Percentiles rank a stretch among this genome's conserved stretches.
Conservation (phyloP, 2,113 vertebrate genomes). For the Cariama cristata region DNA sequence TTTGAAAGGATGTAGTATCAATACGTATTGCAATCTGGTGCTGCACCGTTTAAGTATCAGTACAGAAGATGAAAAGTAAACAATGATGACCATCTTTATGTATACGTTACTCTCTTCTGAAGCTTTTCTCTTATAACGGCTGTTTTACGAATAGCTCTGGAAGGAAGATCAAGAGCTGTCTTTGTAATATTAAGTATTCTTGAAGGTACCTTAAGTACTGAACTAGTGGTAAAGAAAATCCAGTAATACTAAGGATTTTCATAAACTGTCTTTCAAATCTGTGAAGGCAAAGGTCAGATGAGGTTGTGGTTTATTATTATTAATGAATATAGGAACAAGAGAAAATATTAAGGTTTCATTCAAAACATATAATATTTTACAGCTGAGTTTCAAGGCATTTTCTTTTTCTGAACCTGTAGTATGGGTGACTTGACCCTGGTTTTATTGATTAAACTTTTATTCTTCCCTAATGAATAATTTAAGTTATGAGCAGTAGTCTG, state of each 20-base stretch:
- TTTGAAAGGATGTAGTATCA: not conserved
- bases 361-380: constrained; percentile 29
- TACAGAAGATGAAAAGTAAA: not conserved
- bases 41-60: not conserved
- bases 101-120: not conserved
- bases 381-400: not conserved
- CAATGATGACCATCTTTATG: not conserved
- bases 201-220: not conserved
- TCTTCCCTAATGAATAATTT: constrained; percentile 75
- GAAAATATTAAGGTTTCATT: constrained; percentile 14
- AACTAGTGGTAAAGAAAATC: constrained; percentile 6
- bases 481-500: constrained; percentile 21
- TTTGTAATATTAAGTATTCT: constrained; percentile 3
- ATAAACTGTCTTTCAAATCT: constrained; percentile 23
- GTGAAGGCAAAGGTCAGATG: constrained; percentile 34
- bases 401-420: constrained; percentile 44
- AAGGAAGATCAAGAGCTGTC: not conserved
- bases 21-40: not conserved
- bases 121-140: not conserved
- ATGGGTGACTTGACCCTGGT: constrained; percentile 59
- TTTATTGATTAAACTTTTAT: constrained; percentile 78
- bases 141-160: not conserved
- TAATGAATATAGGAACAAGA: constrained; percentile 40
- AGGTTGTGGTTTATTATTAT: constrained; percentile 49
- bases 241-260: not conserved